Evolutionary conservation across 2,888 invertebrate species (phyloP), one percentile per base, ranked within the genome.

Genomic region (Chaetogeoica ovagalla): DNA sequence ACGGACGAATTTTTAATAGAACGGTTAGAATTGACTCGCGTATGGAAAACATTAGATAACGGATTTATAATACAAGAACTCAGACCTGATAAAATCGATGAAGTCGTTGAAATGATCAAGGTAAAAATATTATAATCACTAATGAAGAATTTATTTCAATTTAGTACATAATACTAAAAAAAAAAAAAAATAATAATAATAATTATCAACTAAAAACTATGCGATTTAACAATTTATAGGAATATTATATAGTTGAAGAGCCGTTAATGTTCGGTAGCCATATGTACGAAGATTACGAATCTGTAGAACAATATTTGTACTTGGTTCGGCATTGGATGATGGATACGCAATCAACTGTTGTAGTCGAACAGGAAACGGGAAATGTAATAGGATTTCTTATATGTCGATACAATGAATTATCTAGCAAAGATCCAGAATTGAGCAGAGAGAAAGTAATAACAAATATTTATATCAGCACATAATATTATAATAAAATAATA

Each of bases 11-110:
- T n/a, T 55, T 63, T 71, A n/a, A 57, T 17, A 3, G 70, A 70
- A 62, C 37, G 17, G 23, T 37, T 70, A 9, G 52, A 70, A 9
- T 39, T 23, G 4, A 62, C 77, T 23, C 37, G 70, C 15, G 70
- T 79, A 30, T 79, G 77, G 77, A 55, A 0, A 15, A 70, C 21
- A 7, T 55, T 79, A 52, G 7, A 77, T 15, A n/a, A 63, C 1
- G 55, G 55, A 9, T 52, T 63, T 48, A 70, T 70, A 63, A 79
- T 79, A 70, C 70, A 79, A 57, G 70, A 79, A 79, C 6, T 79
- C 39, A 48, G 70, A 63, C 3, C 59, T 2, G 11, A 70, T 23
- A 60, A 55, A 39, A 39, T 39, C 19, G 55, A 71, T 39, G 70
- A 79, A 63, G 63, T 79, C 3, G 37, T 79, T 23, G 15, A 69